phyloP scores from a whole-genome alignment of 1,140 invertebrate genomes.

The Subanguina moxae region DNA sequence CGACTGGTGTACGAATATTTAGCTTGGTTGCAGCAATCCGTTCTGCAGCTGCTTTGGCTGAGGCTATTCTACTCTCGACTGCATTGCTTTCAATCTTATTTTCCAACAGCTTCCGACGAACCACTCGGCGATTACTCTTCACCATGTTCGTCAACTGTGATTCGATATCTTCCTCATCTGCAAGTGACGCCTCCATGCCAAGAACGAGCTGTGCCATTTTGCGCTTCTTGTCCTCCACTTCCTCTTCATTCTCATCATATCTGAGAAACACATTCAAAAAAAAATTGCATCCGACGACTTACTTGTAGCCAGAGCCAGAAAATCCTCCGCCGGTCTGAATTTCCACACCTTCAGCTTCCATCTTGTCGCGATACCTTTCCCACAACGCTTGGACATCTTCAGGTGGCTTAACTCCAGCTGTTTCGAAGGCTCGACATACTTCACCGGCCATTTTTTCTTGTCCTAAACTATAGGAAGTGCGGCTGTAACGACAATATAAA shows the following conservation, averaged over 20 bases:
- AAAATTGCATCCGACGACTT: no score
- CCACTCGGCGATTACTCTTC: conserved; percentile 77
- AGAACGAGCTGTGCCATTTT: conserved; percentile 95
- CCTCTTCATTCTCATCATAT: conserved; percentile 95
- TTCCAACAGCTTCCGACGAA: conserved; percentile 2
- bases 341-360: conserved; percentile 71
- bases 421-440: conserved; percentile 55
- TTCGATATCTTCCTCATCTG: conserved; percentile 95
- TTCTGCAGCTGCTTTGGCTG: conserved; percentile 31
- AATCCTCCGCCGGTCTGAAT: conserved; percentile 84
- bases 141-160: conserved; percentile 96
- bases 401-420: conserved; percentile 45
- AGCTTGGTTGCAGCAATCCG: conserved; percentile 71
- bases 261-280: no score
- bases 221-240: conserved; percentile 84
- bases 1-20: conserved; percentile 74
- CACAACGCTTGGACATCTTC: conserved; percentile 50
- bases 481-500: conserved; percentile 50
- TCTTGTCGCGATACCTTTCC: conserved; percentile 48
- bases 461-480: not conserved
- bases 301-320: conserved; percentile 79
- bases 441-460: conserved; percentile 64
- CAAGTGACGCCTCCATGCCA: conserved; percentile 69
- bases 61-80: conserved; percentile 39
- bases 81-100: not conserved